Evolutionary conservation across 1,140 invertebrate species (phyloP), one percentile per base, ranked within the genome.

Genomic region (Cydia splendana): DNA sequence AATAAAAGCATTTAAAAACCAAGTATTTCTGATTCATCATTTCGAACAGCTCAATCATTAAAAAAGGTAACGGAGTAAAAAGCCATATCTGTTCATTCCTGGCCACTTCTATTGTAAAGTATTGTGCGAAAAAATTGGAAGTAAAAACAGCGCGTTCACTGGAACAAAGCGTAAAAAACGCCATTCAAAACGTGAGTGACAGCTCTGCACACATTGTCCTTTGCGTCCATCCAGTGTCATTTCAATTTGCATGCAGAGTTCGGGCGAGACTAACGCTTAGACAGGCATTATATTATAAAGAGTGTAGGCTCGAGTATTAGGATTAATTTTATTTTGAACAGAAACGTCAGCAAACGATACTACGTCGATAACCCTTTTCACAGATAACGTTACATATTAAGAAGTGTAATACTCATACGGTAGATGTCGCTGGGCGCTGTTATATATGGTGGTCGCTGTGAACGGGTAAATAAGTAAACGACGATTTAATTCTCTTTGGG

Each of bases 101-200:
- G 53, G 53, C 48, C 4, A 51, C 53, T 57, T 57, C 53, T 15
- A 57, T 57, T 57, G n/a, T 20, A 57, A 57, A 57, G 53, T 57
- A 18, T 42, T 42, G 7, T 42, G 38, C 53, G 5, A 57, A 57
- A 57, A 57, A 18, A 5, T 18, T n/a, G 15, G 53, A 57, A 20
- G 2, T 18, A 18, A 57, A 57, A 57, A 57, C 53, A 57, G n/a
- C n/a, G 6, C 53, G 48, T 51, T 57, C 53, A 57, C 53, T 18
- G 6, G 6, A 57, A 57, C 53, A 57, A 57, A 57, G n/a, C 53
- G 53, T 51, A 3, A 57, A 57, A 57, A 57, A 57, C 15, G 53
- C n/a, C n/a, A 57, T 57, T 57, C 53, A 57, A 57, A 57, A 57
- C 53, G 53, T 57, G 53, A 57, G n/a, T 57, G 53, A 57, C 53